Conservation (phyloP, 2,113 vertebrate species). For the Pardalotus punctatus region DNA sequence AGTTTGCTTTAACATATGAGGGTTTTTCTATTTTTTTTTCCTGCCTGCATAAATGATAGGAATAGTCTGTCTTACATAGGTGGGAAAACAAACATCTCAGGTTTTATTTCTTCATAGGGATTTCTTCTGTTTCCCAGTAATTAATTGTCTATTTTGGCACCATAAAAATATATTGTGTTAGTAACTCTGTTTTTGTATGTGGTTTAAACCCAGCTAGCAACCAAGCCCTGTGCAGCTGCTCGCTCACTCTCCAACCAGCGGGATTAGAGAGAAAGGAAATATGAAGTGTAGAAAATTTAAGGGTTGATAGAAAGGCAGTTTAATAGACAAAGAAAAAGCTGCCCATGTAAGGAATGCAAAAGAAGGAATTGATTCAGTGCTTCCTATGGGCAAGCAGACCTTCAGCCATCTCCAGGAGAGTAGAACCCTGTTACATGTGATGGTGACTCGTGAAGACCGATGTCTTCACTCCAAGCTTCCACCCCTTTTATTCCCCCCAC, state of each 20-base stretch:
- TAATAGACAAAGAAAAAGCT: background rate
- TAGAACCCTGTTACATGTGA: rapidly evolving
- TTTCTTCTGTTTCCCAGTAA: conserved; percentile 8
- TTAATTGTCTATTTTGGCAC: background rate
- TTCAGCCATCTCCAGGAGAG: background rate
- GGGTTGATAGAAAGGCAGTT: background rate
- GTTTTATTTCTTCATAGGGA: background rate
- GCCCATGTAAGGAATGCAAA: background rate
- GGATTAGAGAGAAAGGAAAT: background rate
- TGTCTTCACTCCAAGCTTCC: no score
- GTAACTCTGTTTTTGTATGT: background rate
- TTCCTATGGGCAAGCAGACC: background rate
- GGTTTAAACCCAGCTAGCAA: background rate
- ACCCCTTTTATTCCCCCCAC: rapidly evolving
- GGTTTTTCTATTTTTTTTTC: conserved; percentile 39
- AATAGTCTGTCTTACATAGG: background rate
- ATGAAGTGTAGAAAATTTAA: background rate
- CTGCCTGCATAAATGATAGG: background rate
- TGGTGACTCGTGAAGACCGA: rapidly evolving
- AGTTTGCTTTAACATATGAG: conserved; percentile 25
- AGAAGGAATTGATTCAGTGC: background rate
- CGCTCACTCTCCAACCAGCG: background rate
- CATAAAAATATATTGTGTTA: background rate
- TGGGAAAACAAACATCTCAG: background rate
- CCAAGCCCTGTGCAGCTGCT: background rate